Evolutionary conservation across 2,113 vertebrate species (phyloP).

Genomic region (Lasiurus cinereus): DNA sequence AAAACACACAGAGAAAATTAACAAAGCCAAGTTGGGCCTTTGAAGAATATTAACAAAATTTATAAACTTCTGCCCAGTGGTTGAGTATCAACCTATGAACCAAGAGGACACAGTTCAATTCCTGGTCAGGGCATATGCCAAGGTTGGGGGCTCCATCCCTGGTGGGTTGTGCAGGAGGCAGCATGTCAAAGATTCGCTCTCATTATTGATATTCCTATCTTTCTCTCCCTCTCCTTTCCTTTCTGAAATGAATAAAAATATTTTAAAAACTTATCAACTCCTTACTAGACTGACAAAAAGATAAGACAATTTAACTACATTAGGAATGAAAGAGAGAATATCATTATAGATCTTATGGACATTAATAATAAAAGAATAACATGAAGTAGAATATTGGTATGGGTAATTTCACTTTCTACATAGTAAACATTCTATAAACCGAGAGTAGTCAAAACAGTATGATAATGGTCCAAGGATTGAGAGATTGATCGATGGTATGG

Average conservation of each 20-base stretch:
- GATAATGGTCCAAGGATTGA: background rate
- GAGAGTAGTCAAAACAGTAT: slow-evolving; percentile 16
- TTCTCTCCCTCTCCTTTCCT: too few species aligned
- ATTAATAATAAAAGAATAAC: slow-evolving; percentile 21
- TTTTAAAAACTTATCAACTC: background rate
- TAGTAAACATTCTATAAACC: background rate
- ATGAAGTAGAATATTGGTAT: background rate
- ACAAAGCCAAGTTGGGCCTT: slow-evolving; percentile 37
- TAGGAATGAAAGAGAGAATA: slow-evolving; percentile 5
- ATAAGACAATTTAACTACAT: background rate
- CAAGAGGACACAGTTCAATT: too few species aligned
- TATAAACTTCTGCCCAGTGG: background rate
- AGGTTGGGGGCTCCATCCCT: too few species aligned
- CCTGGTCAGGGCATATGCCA: too few species aligned
- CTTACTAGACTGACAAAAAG: slow-evolving; percentile 10
- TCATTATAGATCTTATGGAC: background rate
- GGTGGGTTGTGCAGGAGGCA: too few species aligned
- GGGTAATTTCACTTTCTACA: background rate
- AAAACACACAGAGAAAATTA: slow-evolving; percentile 53
- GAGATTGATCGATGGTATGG: background rate
- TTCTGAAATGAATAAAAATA: too few species aligned
- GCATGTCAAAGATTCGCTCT: too few species aligned
- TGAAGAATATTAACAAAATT: slow-evolving; percentile 36
- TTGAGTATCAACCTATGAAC: too few species aligned
- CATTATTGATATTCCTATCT: too few species aligned